Conservation (phyloP, 1,140 invertebrate genomes). For the Plectrocnemia conspersa region DNA sequence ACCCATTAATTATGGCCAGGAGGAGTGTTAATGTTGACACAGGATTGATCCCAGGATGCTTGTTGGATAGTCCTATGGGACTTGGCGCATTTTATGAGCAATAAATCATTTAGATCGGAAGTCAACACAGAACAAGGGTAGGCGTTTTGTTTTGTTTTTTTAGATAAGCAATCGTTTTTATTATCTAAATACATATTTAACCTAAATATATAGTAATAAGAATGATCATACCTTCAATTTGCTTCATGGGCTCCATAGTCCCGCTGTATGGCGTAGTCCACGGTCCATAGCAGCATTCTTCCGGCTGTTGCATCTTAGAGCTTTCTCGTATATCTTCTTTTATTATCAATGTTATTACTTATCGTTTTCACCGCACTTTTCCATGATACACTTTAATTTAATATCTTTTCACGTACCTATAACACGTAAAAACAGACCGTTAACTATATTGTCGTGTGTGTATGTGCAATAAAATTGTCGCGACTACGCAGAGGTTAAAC, state of each 20-base stretch:
- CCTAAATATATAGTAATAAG: neutral
- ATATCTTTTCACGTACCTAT: too few relatives aligned
- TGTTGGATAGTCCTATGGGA: too few relatives aligned
- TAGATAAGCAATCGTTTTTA: neutral
- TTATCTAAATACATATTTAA: neutral
- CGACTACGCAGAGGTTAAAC: too few relatives aligned
- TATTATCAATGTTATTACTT: too few relatives aligned
- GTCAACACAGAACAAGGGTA: neutral
- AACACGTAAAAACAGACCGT: too few relatives aligned
- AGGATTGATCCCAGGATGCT: slow-evolving; percentile 4
- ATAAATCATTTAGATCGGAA: slow-evolving; percentile 3
- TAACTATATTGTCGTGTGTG: too few relatives aligned
- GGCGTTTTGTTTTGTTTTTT: too few relatives aligned
- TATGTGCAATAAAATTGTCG: too few relatives aligned
- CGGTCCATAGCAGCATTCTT: slow-evolving; percentile 32
- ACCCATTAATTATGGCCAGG: slow-evolving; percentile 13
- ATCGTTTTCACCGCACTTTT: too few relatives aligned
- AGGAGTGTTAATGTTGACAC: slow-evolving; percentile 19
- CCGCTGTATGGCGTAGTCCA: slow-evolving; percentile 30
- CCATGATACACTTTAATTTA: too few relatives aligned
- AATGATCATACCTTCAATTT: slow-evolving; percentile 27
- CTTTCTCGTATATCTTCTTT: too few relatives aligned
- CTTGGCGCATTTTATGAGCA: too few relatives aligned
- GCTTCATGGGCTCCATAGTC: slow-evolving; percentile 29
- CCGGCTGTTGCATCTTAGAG: slow-evolving; percentile 26